Conservation (phyloP, 2,113 vertebrate species). For the Trinectes maculatus region DNA sequence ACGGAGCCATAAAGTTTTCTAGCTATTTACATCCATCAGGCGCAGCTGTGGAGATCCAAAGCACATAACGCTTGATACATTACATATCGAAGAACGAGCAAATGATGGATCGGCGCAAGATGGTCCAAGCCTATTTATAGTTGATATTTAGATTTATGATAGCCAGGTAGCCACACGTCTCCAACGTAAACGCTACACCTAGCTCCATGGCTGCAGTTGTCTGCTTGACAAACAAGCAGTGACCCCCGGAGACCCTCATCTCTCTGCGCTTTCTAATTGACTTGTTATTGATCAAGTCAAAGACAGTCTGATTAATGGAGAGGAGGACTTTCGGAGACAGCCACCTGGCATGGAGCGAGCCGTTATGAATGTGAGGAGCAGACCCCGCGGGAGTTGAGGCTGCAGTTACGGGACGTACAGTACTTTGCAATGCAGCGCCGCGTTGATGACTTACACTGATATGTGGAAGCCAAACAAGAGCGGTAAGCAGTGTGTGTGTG, state of each 20-base stretch:
- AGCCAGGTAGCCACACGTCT: conserved; percentile 60
- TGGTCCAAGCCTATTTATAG: conserved; percentile 69
- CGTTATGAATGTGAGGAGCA: conserved; percentile 74
- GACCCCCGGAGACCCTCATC: conserved; percentile 78
- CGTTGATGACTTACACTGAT: conserved; percentile 32
- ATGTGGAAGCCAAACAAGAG: conserved; percentile 43
- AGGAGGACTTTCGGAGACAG: conserved; percentile 70
- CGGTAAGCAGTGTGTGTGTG: conserved; percentile 8
- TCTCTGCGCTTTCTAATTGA: conserved; percentile 77
- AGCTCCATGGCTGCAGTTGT: conserved; percentile 76
- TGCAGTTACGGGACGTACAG: conserved; percentile 61
- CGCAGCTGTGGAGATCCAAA: conserved; percentile 49
- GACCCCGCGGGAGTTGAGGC: conserved; percentile 51
- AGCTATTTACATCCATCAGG: conserved; percentile 45
- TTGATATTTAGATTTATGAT: conserved; percentile 73
- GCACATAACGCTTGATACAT: conserved; percentile 49
- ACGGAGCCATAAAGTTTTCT: conserved; percentile 19
- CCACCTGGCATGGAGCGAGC: conserved; percentile 76
- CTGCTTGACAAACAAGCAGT: conserved; percentile 79
- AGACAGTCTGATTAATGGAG: conserved; percentile 81
- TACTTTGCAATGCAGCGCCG: conserved; percentile 63
- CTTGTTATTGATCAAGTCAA: conserved; percentile 85
- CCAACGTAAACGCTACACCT: conserved; percentile 58
- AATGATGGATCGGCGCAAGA: conserved; percentile 72
- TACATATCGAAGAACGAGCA: conserved; percentile 57